These are phyloP conservation scores for Acromyrmex heyeri DNA, from an alignment of 1,140 invertebrate genomes.

Conservation along the genomic window DNA sequence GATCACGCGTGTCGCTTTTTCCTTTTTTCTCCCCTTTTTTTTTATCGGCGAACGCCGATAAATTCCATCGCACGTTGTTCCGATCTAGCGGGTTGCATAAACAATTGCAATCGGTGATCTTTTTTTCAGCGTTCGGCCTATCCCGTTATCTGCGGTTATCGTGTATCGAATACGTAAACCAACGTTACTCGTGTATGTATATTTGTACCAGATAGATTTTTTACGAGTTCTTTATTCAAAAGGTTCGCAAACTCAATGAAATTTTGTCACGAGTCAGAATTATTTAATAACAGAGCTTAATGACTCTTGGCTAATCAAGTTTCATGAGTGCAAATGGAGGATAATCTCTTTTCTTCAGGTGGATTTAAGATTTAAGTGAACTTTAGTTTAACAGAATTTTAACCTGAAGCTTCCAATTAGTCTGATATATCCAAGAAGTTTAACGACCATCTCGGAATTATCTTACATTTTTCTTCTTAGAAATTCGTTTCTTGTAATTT, in stretches of 20 bases:
- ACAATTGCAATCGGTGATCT: conserved; percentile 15
- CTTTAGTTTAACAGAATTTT: conserved; percentile 31
- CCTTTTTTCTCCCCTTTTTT: background rate
- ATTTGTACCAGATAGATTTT: background rate
- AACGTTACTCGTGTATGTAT: too few relatives aligned
- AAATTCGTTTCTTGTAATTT: background rate
- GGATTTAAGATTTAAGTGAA: background rate
- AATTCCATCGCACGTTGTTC: conserved; percentile 5
- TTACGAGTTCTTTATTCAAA: background rate
- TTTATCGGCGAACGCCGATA: background rate
- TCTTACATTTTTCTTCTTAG: background rate
- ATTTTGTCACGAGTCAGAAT: background rate
- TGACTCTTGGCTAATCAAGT: background rate
- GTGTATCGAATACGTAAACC: background rate
- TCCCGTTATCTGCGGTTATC: background rate
- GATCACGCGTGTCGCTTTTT: background rate
- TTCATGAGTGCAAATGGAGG: background rate
- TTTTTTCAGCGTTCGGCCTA: background rate
- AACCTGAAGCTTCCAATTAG: background rate
- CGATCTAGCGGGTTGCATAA: conserved; percentile 23
- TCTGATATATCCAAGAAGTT: background rate
- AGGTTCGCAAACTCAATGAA: background rate
- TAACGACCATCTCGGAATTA: background rate
- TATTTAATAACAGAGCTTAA: background rate
- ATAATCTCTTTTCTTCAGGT: conserved; percentile 15